Base-by-base conservation (phyloP, 1,140 invertebrate species). In the Drosophila pseudoananassae region DNA sequence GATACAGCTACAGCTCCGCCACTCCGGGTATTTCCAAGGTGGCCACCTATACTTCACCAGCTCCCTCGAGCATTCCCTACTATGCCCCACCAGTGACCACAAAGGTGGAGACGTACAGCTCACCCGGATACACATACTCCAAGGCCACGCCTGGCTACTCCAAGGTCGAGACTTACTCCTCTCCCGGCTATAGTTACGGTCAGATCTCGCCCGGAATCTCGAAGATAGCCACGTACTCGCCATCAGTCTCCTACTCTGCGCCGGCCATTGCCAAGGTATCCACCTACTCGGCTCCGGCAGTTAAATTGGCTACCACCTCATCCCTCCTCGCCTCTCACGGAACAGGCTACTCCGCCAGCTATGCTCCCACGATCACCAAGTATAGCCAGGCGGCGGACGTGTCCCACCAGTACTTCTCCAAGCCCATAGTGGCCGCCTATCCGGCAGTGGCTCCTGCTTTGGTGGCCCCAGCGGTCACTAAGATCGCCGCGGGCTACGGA, bases 121-220 rank as follows among this genome's bases (percentile, higher is more conserved):
- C 88, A 0, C 88, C 82, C 0, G 78, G 65, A 2, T 90, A 90
- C 45, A 68, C 69, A 1, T 91, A 77, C 59, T 69, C 71, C 27
- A 84, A 90, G 71, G 60, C 85, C 14, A 88, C 78, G 15, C 90
- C 90, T 4, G 83, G 79, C 5, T 88, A 64, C 47, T 81, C 90
- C 6, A 91, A 91, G 59, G 71, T 88, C 36, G 79, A 87, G 20
- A 85, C 90, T 8, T 90, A 82, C 71, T 76, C 73, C 25, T 77
- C 85, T 4, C 85, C 89, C 0, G 82, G 60, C 15, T 79, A 77
- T 20, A 77, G 75, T 50, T 79, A 76, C 40, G 59, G 68, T 0
- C 68, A 72, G n/a, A 43, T 71, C 7, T 64, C 60, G 1, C 58
- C 81, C 0, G 72, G 54, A 4, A 23, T 71, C 36, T 45, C 77